A percentile compares a stretch with the other conserved stretches of the same genome.
Conservation (phyloP, 2,888 invertebrate species). For the Bombylius discolor region DNA sequence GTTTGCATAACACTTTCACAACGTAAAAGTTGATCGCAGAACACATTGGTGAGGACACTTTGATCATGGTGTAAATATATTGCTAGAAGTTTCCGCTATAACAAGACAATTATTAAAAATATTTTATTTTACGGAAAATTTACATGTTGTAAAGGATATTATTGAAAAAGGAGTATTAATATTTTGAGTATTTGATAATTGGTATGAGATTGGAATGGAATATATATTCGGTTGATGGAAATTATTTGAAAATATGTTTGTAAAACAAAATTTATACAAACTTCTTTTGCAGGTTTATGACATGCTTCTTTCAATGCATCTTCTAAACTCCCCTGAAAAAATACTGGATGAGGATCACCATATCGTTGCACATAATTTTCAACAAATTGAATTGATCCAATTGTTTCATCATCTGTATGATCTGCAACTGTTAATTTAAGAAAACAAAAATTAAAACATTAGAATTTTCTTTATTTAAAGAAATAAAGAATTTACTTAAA, state of each 20-base stretch:
- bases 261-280: conserved; percentile 24
- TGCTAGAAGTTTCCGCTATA: conserved; percentile 80
- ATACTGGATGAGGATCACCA: conserved; percentile 75
- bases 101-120: conserved; percentile 1
- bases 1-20: conserved; percentile 83
- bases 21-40: conserved; percentile 88
- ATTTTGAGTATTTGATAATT: too few species aligned
- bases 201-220: too few species aligned
- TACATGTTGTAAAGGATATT: too few species aligned
- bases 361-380: conserved; percentile 67
- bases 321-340: conserved; percentile 82
- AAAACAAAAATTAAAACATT: not conserved
- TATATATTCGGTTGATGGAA: too few species aligned
- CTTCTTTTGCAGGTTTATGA: conserved; percentile 79
- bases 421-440: conserved; percentile 56
- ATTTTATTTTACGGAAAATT: too few species aligned
- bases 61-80: conserved; percentile 94
- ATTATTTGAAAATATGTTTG: too few species aligned
- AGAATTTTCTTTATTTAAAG: not conserved
- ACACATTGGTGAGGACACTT: conserved; percentile 90
- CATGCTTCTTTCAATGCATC: conserved; percentile 85
- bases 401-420: conserved; percentile 69
- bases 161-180: too few species aligned
- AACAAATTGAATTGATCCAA: conserved; percentile 75
- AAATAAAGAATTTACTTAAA: conserved; percentile 48